Evolutionary conservation across 2,113 vertebrate genomes (phyloP).

Genomic region (Heterotis niloticus): DNA sequence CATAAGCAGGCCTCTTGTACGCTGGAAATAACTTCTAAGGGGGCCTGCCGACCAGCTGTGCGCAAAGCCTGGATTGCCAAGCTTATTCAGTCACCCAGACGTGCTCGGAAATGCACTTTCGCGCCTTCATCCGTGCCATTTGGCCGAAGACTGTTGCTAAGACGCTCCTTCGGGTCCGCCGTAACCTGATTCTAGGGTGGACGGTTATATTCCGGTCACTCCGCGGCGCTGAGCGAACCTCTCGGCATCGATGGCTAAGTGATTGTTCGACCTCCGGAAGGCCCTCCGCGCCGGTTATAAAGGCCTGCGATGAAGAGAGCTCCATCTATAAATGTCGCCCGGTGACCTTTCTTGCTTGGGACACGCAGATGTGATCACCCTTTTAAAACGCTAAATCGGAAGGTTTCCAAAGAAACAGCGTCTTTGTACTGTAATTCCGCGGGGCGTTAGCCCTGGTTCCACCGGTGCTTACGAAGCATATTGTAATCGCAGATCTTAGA

Average conservation of each 20-base stretch:
- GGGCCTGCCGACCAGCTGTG: not conserved
- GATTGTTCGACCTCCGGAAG: not conserved
- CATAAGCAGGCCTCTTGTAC: not conserved
- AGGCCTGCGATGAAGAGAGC: slow-evolving; percentile 7
- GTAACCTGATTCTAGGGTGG: not conserved
- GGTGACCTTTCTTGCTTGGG: slow-evolving; percentile 22
- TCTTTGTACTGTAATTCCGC: not conserved
- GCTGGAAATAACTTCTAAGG: not conserved
- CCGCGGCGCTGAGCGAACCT: not conserved
- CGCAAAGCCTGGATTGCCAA: not conserved
- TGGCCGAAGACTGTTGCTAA: not conserved
- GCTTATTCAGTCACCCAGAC: not conserved
- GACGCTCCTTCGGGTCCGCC: not conserved
- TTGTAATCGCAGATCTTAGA: not conserved
- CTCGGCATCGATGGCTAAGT: slow-evolving; percentile 2
- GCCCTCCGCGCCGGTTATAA: not conserved
- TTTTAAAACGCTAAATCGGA: slow-evolving; percentile 19
- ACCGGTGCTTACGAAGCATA: not conserved
- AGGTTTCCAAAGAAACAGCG: slow-evolving; percentile 6
- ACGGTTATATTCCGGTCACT: not conserved
- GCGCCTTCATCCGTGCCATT: not conserved
- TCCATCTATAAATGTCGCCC: slow-evolving; percentile 19
- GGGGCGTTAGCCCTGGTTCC: not conserved
- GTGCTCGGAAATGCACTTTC: not conserved
- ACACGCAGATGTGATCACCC: slow-evolving; percentile 10